phyloP scores from a whole-genome alignment of 2,113 vertebrate genomes.

The Myotis davidii region DNA sequence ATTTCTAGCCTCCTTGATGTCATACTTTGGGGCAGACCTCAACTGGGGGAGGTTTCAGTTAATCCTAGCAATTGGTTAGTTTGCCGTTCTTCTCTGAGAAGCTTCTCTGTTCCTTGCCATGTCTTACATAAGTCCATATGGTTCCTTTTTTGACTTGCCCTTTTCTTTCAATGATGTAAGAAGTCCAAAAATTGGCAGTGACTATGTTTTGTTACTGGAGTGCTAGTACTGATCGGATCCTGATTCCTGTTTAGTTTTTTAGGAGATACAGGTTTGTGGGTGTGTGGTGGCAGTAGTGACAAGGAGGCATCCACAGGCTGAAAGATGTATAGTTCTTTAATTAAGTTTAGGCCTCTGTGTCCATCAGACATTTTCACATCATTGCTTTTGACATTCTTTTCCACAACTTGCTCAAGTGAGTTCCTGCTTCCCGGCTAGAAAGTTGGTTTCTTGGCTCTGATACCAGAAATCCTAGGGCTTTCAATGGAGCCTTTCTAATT shows the following conservation, averaged over 20 bases:
- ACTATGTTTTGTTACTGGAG: slow-evolving; percentile 67
- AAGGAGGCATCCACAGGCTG: neutral
- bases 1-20: slow-evolving; percentile 67
- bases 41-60: slow-evolving; percentile 66
- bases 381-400: slow-evolving; percentile 40
- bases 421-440: neutral
- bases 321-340: neutral
- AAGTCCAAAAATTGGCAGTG: slow-evolving; percentile 61
- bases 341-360: neutral
- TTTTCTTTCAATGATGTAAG: slow-evolving; percentile 76
- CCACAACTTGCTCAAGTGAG: neutral
- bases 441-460: slow-evolving; percentile 55
- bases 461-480: slow-evolving; percentile 29
- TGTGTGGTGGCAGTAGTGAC: neutral
- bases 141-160: slow-evolving; percentile 71
- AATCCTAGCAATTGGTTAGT: slow-evolving; percentile 66
- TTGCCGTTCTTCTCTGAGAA: slow-evolving; percentile 65
- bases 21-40: slow-evolving; percentile 66
- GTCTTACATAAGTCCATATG: slow-evolving; percentile 72
- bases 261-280: neutral
- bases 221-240: slow-evolving; percentile 3
- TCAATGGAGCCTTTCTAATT: slow-evolving; percentile 15
- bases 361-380: neutral
- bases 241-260: slow-evolving; percentile 32
- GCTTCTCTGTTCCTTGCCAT: slow-evolving; percentile 60